Conservation (phyloP, 2,113 vertebrate genomes). For the Bubo bubo region DNA sequence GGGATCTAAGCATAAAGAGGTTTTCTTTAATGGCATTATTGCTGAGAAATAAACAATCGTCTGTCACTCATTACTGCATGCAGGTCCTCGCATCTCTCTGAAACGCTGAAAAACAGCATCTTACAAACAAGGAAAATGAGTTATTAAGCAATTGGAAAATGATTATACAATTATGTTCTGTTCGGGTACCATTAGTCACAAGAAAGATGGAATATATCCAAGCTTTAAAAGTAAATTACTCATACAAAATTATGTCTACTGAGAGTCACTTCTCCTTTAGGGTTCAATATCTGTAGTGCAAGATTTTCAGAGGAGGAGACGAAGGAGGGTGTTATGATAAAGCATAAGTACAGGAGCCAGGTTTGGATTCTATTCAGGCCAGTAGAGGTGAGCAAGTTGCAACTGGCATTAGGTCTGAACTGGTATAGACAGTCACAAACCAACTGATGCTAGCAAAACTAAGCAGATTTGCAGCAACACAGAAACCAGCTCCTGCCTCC, state of each 20-base stretch:
- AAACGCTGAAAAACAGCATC: conserved; percentile 63
- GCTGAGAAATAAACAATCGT: conserved; percentile 2
- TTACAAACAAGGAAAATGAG: conserved; percentile 69
- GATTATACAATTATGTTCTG: conserved; percentile 73
- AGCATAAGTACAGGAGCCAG: background rate
- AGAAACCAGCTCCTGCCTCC: background rate
- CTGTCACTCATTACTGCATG: background rate
- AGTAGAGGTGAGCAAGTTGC: background rate
- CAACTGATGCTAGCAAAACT: background rate
- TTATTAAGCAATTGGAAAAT: conserved; percentile 75
- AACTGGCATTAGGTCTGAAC: background rate
- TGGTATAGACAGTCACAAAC: background rate
- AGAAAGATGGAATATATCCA: conserved; percentile 69
- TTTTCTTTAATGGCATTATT: background rate
- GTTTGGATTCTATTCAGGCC: background rate
- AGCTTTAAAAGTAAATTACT: conserved; percentile 71
- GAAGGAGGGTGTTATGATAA: background rate
- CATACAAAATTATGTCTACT: conserved; percentile 64
- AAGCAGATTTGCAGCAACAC: background rate
- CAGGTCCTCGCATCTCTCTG: conserved; percentile 35
- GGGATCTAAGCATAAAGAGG: background rate
- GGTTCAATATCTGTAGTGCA: conserved; percentile 17
- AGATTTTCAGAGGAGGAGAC: background rate
- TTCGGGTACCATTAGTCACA: conserved; percentile 75
- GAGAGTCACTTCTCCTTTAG: conserved; percentile 61